phyloP scores from a whole-genome alignment of 2,888 invertebrate genomes.

The Conops quadrifasciatus region DNA sequence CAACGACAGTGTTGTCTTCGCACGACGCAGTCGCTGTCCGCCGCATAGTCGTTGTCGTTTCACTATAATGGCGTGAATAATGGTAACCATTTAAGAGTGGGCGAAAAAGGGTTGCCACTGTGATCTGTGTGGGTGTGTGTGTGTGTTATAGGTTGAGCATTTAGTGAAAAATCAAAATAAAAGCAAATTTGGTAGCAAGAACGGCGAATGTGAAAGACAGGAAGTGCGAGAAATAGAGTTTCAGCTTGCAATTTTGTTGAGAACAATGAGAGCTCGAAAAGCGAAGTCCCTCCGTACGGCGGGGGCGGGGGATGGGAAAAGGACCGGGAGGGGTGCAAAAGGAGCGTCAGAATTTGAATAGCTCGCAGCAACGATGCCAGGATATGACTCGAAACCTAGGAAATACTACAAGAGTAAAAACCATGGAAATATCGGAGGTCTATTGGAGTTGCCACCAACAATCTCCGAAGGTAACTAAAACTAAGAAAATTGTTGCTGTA shows the following conservation, averaged over 20 bases:
- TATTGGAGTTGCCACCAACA: too few species aligned
- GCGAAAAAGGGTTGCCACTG: constrained; percentile 24
- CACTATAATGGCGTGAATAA: constrained; percentile 30
- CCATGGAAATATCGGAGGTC: too few species aligned
- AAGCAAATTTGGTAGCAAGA: constrained; percentile 12
- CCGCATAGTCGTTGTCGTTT: constrained; percentile 3
- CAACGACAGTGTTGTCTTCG: neutral
- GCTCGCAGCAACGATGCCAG: too few species aligned
- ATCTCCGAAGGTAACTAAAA: too few species aligned
- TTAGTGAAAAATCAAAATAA: constrained; percentile 3
- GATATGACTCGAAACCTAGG: too few species aligned
- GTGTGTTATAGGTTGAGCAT: neutral
- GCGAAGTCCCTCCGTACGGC: neutral
- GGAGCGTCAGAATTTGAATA: constrained; percentile 10
- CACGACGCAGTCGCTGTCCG: constrained; percentile 5
- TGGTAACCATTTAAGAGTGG: constrained; percentile 22
- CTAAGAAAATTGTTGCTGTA: too few species aligned
- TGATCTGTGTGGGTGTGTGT: neutral
- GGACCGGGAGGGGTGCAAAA: neutral
- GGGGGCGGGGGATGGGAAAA: neutral
- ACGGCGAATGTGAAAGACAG: constrained; percentile 30
- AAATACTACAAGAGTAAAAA: too few species aligned
- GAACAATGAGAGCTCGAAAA: neutral
- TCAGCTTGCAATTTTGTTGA: constrained; percentile 7
- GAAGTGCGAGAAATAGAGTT: constrained; percentile 31